Evolutionary conservation across 92 coral and sea anemone genomes (phyloP), one percentile per base, ranked within the genome.

Genomic region (Phenganax stokvisi): DNA sequence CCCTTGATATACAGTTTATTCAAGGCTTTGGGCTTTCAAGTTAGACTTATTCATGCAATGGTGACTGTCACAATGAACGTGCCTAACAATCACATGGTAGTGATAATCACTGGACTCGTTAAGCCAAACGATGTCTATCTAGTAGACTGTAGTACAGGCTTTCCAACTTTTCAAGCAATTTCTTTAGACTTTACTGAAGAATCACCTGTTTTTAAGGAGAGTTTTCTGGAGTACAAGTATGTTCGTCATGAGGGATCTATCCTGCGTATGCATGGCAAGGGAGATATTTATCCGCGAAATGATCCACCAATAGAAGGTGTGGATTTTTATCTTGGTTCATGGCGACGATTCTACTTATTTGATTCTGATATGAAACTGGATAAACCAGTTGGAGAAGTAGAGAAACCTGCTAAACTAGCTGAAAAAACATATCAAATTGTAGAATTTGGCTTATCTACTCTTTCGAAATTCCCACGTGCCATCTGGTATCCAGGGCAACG

Each of bases 401-500:
- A 68, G 15, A 30, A 68, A 53, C 73, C 73, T 3, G 73, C 17
- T 7, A 52, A 68, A 53, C 73, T 53, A 1, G 73, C 17, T 7
- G 73, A 68, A 9, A 53, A 68, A 12, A 52, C 8, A 30, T 37
- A 68, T 68, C 53, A 16, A 0, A 68, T 20, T 6, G 73, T 68
- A 37, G 52, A 10, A 12, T 51, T 20, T 68, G 73, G 73, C 73
- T 20, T 28, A 1, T 10, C 73, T 37, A 2, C 8, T 7, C 47
- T 68, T 68, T 6, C 73, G 52, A 30, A 51, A 13, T 68, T 53
- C 16, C 73, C 73, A 68, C 73, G 81, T 44, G 70, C 71, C 17
- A 44, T 77, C n/a, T 44, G 81, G 55, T 77, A 31, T 62, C 81
- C 81, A 29, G 8, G 56, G 10, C 60, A 30, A 62, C 81, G 72